Conservation (phyloP, 2,797 vertebrate genomes). For the Orientallactaga sibirica region DNA sequence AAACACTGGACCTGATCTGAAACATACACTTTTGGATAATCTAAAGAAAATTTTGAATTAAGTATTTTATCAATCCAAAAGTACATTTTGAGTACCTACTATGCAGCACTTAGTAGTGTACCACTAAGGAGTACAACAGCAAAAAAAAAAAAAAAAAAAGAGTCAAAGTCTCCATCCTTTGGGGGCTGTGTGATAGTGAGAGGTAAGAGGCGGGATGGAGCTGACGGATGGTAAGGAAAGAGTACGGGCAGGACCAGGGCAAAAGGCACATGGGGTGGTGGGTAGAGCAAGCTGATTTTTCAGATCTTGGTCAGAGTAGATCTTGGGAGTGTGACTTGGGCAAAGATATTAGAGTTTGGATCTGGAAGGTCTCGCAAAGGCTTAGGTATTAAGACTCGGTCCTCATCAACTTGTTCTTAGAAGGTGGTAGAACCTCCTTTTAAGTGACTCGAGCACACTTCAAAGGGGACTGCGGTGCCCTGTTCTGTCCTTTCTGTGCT, state of each 20-base stretch:
- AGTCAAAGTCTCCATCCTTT: no score
- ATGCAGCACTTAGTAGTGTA: not conserved
- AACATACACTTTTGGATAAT: constrained; percentile 1
- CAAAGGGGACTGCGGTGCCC: not conserved
- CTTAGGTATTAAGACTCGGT: not conserved
- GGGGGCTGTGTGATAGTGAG: not conserved
- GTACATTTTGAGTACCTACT: not conserved
- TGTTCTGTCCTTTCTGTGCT: not conserved
- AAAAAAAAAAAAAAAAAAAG: not conserved
- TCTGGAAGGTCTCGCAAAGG: not conserved
- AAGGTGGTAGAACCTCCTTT: not conserved
- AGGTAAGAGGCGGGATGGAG: not conserved
- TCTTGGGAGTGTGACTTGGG: not conserved
- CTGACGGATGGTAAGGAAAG: not conserved
- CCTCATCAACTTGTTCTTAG: no score
- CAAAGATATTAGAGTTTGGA: not conserved
- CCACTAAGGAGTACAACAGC: not conserved
- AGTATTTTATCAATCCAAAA: not conserved
- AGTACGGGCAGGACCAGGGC: not conserved
- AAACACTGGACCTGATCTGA: not conserved
- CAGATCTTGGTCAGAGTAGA: not conserved
- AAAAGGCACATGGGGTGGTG: not conserved
- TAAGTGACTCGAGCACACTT: not conserved
- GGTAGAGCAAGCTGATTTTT: not conserved
- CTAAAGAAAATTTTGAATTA: constrained; percentile 11